Base-by-base conservation (phyloP, 2,888 invertebrate species). In the Mimachlamys varia region DNA sequence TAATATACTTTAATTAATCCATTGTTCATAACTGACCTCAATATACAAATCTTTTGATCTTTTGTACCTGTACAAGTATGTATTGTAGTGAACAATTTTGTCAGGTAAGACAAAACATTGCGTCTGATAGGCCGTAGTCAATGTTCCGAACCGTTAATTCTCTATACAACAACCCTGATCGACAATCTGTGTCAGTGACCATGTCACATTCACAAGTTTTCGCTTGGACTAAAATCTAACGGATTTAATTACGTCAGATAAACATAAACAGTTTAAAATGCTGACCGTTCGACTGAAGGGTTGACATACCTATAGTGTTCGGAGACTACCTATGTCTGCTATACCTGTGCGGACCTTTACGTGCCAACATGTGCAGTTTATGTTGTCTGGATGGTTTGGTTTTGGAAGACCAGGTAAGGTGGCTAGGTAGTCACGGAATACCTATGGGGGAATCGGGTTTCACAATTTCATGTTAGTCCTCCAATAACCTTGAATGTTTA, bases 191-290 rank as follows among this genome's bases (percentile, higher is more conserved):
- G 76, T 33, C 62, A 62, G 27, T 33, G 76, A 76, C 76, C 33
- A 22, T 76, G 76, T 76, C 27, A 76, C 76, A 22, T 76, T 76
- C 58, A 58, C 58, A 58, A 22, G 58, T 58, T 58, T 10, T 58
- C 76, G 12, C 76, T 76, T 76, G 33, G 27, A 76, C 76, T 27
- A 27, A 76, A 76, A 27, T 12, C 33, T 76, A 76, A 7, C 76
- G 5, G 33, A 33, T 76, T 76, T 76, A 27, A 76, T 76, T 76
- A 76, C 33, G 76, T 76, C 76, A 76, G 76, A 76, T 76, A 27
- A 76, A 62, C 62, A 62, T 62, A n/a, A n/a, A 76, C 22, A 76
- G 76, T 76, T 76, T 76, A 33, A 76, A 76, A 76, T 76, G 33
- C 22, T 76, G 76, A 33, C 33, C 33, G 7, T 13, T 76, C 33